phyloP scores from a whole-genome alignment of 2,888 invertebrate species.

The Sarcophaga carnaria region DNA sequence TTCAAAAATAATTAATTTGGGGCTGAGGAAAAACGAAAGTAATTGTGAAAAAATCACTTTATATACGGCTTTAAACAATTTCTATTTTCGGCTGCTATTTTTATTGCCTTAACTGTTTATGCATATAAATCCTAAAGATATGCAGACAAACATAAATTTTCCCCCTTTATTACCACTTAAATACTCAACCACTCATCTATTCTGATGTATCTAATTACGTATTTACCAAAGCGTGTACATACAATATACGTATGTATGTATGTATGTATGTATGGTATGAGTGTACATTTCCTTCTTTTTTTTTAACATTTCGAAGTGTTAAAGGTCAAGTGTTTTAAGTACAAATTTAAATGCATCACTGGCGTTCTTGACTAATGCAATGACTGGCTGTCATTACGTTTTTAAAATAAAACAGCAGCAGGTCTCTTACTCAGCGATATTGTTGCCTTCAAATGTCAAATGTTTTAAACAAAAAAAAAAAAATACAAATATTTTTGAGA shows the following conservation, averaged over 20 bases:
- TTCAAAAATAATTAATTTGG: too few relatives aligned
- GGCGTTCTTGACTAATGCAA: not conserved
- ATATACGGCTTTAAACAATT: too few relatives aligned
- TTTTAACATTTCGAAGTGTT: not conserved
- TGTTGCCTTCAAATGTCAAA: not conserved
- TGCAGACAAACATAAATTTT: too few relatives aligned
- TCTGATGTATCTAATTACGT: too few relatives aligned
- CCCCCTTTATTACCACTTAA: too few relatives aligned
- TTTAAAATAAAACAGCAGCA: not conserved
- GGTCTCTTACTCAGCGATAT: not conserved
- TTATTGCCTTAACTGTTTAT: too few relatives aligned
- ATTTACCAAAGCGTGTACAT: not conserved
- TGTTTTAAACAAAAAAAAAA: not conserved
- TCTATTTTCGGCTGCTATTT: too few relatives aligned
- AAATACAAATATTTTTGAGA: too few relatives aligned
- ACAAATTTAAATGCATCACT: not conserved
- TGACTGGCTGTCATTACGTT: not conserved
- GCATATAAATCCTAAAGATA: too few relatives aligned
- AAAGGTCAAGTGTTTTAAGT: not conserved
- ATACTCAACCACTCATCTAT: too few relatives aligned
- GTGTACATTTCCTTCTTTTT: not conserved
- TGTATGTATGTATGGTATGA: not conserved
- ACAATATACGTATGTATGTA: not conserved
- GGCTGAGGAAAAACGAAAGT: too few relatives aligned
- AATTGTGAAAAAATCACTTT: too few relatives aligned